Percentiles rank a stretch among this genome's conserved stretches.
Conservation (phyloP, 2,113 vertebrate genomes). For the Myotis lucifugus region DNA sequence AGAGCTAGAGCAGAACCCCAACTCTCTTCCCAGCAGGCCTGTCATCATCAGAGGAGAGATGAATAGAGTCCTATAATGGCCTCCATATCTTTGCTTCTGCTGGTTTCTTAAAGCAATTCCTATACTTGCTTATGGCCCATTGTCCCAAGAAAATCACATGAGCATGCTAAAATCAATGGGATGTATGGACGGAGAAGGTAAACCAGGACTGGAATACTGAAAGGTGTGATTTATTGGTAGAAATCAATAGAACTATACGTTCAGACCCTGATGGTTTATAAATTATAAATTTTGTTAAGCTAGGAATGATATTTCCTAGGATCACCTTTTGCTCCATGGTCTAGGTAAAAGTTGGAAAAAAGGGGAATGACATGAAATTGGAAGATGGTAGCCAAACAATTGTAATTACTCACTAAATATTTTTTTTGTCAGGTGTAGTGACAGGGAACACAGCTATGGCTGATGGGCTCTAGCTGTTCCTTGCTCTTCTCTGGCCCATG, state of each 20-base stretch:
- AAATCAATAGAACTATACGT: too few species aligned
- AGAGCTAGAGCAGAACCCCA: neutral
- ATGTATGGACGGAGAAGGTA: rapidly evolving
- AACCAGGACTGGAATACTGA: too few species aligned
- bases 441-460: neutral
- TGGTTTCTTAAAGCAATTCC: neutral
- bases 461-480: neutral
- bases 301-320: neutral
- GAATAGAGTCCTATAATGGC: rapidly evolving
- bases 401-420: too few species aligned
- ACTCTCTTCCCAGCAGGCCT: too few species aligned
- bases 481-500: neutral
- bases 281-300: neutral
- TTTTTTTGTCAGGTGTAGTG: neutral
- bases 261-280: neutral
- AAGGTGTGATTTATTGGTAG: neutral
- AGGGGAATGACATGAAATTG: neutral
- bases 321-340: neutral
- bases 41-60: too few species aligned
- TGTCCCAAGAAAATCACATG: neutral
- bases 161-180: neutral
- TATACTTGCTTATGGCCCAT: neutral
- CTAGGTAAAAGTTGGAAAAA: neutral
- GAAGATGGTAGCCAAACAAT: neutral
- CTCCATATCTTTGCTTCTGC: rapidly evolving